Base-by-base conservation (phyloP, 2,113 vertebrate species). In the Chamaea fasciata region DNA sequence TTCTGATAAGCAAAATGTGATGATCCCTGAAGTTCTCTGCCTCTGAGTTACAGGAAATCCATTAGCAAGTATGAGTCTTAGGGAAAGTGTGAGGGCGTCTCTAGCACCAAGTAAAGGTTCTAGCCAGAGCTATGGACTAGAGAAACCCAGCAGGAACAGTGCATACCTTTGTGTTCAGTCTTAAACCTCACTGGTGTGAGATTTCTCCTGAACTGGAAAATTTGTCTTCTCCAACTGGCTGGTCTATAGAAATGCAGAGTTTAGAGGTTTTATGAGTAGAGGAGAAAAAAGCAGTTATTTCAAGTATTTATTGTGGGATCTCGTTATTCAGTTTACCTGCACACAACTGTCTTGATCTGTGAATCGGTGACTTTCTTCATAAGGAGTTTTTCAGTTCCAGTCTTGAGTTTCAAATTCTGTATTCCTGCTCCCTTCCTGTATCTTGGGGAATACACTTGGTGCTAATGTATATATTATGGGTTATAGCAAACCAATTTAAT, bases 401-500 rank as follows among this genome's bases (percentile, higher is more conserved):
- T 30, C 49, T 76, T 53, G 76, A 90, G 27, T 84, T 93, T 79
- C 42, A 78, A 56, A 84, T 96, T 96, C 74, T 68, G 20, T 84
- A 87, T 92, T 96, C 60, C 90, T 94, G 41, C 46, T 70, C 63
- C 10, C 76, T n/a, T 94, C 68, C 17, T 94, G 16, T 55, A 11
- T 35, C 13, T 22, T 75, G 69, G 41, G 62, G 24, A 53, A 31
- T 53, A 26, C 6, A 18, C 21, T n/a, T n/a, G 39, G n/a, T 76
- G 50, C 68, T 94, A 73, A 70, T 68, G 44, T 69, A 95, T 96
- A 88, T 95, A 87, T 87, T 89, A 71, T 27, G 83, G 56, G 81
- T 96, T 95, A 87, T 30, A 83, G 44, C 95, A 95, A 98, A 62
- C 73, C 93, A 93, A 83, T 95, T 97, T 93, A 93, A 89, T 95